phyloP scores from a whole-genome alignment of 2,888 invertebrate species.

The Machimus rusticus region DNA sequence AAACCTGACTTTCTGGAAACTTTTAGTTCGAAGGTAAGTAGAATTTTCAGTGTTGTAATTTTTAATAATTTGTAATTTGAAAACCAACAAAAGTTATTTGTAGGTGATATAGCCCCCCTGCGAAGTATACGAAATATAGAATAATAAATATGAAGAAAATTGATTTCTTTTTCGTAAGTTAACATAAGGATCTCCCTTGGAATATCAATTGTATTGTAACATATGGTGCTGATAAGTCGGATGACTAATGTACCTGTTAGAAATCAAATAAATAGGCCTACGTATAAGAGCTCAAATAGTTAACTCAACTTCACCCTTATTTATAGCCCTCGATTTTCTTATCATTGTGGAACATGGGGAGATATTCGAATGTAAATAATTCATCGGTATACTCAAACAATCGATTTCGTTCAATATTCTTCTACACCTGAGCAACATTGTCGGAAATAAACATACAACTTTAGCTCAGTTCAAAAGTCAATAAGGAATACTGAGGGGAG shows the following conservation, averaged over 20 bases:
- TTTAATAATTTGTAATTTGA: too few species aligned
- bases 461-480: conserved; percentile 7
- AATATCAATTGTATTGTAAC: background rate
- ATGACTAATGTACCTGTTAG: background rate
- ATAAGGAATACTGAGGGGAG: background rate
- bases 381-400: background rate
- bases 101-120: too few species aligned
- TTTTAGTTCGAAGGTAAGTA: too few species aligned
- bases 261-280: background rate
- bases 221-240: background rate
- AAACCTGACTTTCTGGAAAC: too few species aligned
- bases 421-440: background rate
- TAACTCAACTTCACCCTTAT: background rate
- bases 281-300: background rate
- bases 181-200: background rate
- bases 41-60: too few species aligned
- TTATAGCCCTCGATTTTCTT: background rate
- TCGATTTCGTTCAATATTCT: conserved; percentile 3
- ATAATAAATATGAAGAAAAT: background rate
- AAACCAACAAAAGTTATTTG: too few species aligned
- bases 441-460: background rate
- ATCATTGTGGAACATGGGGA: background rate
- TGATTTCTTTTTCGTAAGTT: background rate
- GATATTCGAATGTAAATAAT: conserved; percentile 19
- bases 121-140: too few species aligned